Evolutionary conservation across 2,797 vertebrate species (phyloP), one percentile per base, ranked within the genome.

Genomic region (Gymnoscopelus braueri): DNA sequence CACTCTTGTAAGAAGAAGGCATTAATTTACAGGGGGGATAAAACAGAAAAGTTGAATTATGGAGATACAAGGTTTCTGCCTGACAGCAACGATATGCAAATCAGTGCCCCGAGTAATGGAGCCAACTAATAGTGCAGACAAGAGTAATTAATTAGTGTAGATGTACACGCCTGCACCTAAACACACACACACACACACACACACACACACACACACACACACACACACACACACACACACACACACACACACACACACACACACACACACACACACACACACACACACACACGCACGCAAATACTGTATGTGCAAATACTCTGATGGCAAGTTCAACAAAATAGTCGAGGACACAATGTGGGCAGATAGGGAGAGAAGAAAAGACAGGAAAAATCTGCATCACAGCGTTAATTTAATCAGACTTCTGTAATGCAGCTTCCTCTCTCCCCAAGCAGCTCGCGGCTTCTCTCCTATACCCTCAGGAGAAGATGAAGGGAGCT

Each of bases 401-500:
- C 82, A 83, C 83, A 72, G 83, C 78, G 84, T 84, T 92, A 92
- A 92, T 92, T 92, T 84, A 92, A 92, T 92, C 90, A 91, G 85
- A 88, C 87, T 87, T 88, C 79, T 84, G 87, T 92, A 86, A 89
- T 87, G 82, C 88, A 83, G 85, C 84, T 79, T 88, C 64, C 78
- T 84, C 79, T 75, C 81, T 87, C 87, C 83, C 81, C 85, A 60
- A 83, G 81, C 91, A 86, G 86, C 83, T 77, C 39, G 68, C 57
- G 3, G 84, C 75, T 90, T 81, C 88, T 82, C 84, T 83, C 74
- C 85, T 80, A 44, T 44, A 83, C 89, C 89, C 90, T 80, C 81
- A 87, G 84, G 87, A 89, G 84, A 89, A 91, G 89, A 92, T 91
- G 91, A 92, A 91, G 89, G 89, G 89, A 91, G 89, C 90, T 89